Conservation (phyloP, 2,113 vertebrate genomes). For the Equus quagga region DNA sequence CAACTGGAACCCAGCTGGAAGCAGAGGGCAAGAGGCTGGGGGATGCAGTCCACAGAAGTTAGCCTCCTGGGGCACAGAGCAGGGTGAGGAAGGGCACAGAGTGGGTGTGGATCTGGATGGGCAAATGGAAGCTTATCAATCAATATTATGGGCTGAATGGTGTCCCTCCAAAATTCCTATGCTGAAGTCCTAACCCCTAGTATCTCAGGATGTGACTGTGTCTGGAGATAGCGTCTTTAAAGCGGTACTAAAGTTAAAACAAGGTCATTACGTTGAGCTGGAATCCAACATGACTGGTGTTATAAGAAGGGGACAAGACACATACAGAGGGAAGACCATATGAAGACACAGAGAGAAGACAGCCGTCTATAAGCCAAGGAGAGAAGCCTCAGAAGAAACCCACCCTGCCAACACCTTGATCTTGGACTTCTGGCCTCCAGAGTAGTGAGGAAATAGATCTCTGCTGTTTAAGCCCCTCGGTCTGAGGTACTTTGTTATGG, state of each 20-base stretch:
- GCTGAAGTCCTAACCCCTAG: not conserved
- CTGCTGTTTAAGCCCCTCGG: not conserved
- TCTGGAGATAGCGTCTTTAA: not conserved
- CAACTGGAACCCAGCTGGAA: not conserved
- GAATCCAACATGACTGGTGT: not conserved
- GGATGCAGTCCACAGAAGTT: too few relatives aligned
- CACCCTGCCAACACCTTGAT: not conserved
- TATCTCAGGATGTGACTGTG: not conserved
- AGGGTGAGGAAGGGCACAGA: not conserved
- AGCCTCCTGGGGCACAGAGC: not conserved
- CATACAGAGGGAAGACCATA: not conserved
- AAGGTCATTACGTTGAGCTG: not conserved
- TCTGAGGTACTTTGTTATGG: not conserved
- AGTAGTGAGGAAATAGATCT: not conserved
- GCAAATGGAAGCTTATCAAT: not conserved
- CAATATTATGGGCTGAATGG: not conserved
- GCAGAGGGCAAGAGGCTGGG: not conserved
- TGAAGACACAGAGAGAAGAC: not conserved
- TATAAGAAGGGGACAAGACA: not conserved
- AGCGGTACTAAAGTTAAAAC: not conserved
- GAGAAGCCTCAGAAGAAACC: not conserved
- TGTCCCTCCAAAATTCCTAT: not conserved
- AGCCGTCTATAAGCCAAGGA: not conserved
- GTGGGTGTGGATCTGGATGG: not conserved
- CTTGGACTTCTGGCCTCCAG: not conserved